phyloP scores from a whole-genome alignment of 2,113 vertebrate species.

The Leptobrachium ailaonicum region DNA sequence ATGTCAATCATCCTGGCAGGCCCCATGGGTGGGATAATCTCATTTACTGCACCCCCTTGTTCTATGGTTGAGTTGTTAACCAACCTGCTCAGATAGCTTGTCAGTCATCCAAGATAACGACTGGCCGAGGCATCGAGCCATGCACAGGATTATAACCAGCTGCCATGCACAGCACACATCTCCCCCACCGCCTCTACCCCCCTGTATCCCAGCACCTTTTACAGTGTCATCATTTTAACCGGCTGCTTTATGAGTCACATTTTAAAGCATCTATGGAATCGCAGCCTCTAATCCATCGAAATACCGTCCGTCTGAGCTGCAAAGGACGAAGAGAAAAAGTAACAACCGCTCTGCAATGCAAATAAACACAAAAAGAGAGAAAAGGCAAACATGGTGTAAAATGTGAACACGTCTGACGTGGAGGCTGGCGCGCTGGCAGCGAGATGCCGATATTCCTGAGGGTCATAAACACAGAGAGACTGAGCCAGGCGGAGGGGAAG shows the following conservation, averaged over 20 bases:
- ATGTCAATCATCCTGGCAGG: constrained; percentile 41
- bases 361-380: constrained; percentile 62
- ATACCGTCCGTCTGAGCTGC: constrained; percentile 52
- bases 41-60: constrained; percentile 36
- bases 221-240: constrained; percentile 50
- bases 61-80: constrained; percentile 42
- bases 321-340: constrained; percentile 56
- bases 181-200: constrained; percentile 3
- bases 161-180: constrained; percentile 40
- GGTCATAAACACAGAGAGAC: constrained; percentile 73
- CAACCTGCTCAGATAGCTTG: constrained; percentile 45
- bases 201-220: constrained; percentile 18
- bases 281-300: constrained; percentile 50
- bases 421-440: constrained; percentile 63
- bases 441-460: constrained; percentile 73
- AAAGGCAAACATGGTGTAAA: constrained; percentile 62
- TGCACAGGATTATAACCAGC: constrained; percentile 39
- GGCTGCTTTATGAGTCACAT: constrained; percentile 46
- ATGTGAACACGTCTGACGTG: constrained; percentile 64
- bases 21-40: not conserved
- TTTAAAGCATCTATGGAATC: constrained; percentile 51
- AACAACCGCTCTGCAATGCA: constrained; percentile 66
- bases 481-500: constrained; percentile 61
- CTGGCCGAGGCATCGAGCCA: constrained; percentile 42
- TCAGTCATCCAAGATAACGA: constrained; percentile 52